phyloP scores from a whole-genome alignment of 2,888 invertebrate genomes.

The Leptinotarsa haldemani region DNA sequence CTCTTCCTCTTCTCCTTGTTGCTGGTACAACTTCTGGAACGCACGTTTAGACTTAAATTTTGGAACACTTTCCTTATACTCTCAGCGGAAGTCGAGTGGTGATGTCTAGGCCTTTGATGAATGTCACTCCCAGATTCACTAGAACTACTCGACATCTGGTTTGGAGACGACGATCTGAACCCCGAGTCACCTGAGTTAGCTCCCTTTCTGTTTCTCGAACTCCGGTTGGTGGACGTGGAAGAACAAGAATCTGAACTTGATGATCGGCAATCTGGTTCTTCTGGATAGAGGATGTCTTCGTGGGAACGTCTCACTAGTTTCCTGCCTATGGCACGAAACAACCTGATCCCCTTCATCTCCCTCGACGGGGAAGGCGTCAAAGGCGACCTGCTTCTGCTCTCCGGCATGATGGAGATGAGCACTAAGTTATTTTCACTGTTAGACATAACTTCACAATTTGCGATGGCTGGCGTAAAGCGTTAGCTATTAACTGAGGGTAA shows the following conservation, averaged over 20 bases:
- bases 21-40: conserved; percentile 75
- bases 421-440: conserved; percentile 52
- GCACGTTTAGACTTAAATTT: conserved; percentile 72
- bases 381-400: conserved; percentile 63
- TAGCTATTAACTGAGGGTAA: conserved; percentile 25
- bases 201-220: conserved; percentile 53
- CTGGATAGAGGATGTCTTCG: conserved; percentile 66
- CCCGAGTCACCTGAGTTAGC: conserved; percentile 56
- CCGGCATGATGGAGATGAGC: conserved; percentile 53
- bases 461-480: conserved; percentile 7
- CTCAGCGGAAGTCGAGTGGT: conserved; percentile 68
- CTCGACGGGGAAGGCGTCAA: conserved; percentile 68
- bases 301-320: conserved; percentile 71
- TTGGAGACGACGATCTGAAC: conserved; percentile 62
- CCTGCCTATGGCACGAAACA: conserved; percentile 75
- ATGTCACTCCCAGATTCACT: conserved; percentile 71
- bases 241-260: conserved; percentile 66
- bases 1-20: conserved; percentile 64
- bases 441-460: conserved; percentile 39
- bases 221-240: conserved; percentile 60
- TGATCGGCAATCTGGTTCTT: conserved; percentile 66
- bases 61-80: conserved; percentile 80
- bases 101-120: conserved; percentile 61
- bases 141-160: conserved; percentile 69
- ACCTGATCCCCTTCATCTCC: conserved; percentile 71